Conservation (phyloP, 2,113 vertebrate genomes). For the Nyctibius bracteatus region DNA sequence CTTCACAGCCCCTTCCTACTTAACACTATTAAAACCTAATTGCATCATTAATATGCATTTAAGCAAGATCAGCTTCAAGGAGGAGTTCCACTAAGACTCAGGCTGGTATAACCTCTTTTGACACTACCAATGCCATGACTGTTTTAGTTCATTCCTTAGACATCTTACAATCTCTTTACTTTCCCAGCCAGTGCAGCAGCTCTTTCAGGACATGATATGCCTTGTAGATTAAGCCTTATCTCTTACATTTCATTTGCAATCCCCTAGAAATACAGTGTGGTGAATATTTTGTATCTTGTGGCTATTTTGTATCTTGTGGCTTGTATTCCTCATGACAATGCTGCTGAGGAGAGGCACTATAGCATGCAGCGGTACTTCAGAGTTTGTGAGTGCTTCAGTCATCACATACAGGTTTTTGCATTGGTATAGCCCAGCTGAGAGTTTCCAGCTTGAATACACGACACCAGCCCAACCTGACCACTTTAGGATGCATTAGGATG, state of each 20-base stretch:
- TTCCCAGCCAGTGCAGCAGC: background rate
- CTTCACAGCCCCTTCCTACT: background rate
- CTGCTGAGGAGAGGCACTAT: background rate
- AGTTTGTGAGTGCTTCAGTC: background rate
- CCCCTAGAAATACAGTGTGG: background rate
- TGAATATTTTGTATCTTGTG: background rate
- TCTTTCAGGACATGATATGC: background rate
- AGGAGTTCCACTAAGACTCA: background rate
- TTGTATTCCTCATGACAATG: background rate
- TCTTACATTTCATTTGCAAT: background rate
- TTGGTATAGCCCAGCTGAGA: background rate
- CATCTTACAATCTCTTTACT: background rate
- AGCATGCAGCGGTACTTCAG: background rate
- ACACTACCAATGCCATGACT: background rate
- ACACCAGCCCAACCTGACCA: background rate
- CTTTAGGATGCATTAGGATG: background rate
- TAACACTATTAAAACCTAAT: background rate
- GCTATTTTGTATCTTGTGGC: background rate
- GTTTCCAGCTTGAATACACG: background rate
- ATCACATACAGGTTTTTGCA: background rate
- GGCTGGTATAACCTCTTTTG: background rate
- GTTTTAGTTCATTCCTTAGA: background rate
- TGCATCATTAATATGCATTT: constrained; percentile 6
- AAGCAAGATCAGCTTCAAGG: background rate
- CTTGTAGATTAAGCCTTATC: background rate